Evolutionary conservation across 2,888 invertebrate genomes (phyloP), one percentile per base, ranked within the genome.

Genomic region (Mycalesis mineus): DNA sequence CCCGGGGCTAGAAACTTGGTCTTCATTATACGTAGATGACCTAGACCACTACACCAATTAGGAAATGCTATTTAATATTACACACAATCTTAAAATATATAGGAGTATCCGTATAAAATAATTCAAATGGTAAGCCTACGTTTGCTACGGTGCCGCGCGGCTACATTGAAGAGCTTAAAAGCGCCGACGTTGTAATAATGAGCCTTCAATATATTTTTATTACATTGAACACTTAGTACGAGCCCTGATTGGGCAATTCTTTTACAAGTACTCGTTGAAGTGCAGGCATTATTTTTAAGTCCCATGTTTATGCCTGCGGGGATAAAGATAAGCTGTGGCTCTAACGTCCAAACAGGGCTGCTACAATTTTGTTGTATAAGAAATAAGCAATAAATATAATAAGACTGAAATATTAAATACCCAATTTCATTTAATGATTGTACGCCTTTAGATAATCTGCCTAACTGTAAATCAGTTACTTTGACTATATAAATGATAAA

Each of bases 81-180:
- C 33, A 33, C 7, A 33, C n/a, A n/a, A n/a, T 2, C 33, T 33
- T 22, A 22, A 22, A n/a, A n/a, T 29, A 5, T 33, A 33, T 7
- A 9, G 7, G 29, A 29, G 8, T 15, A 14, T 47, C 33, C 47
- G 13, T 33, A 13, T 28, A 37, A 49, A 49, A 1, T 9, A 28
- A 8, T 9, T 7, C 11, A n/a, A n/a, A 17, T 52, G 52, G 40
- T 31, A 7, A n/a, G 6, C 52, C 52, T 52, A 52, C 52, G 14
- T 11, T 8, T 15, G 50, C 40, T 36, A 37, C 29, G 57, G 55
- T 52, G 57, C 57, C 61, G 53, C 53, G 14, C 55, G 28, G 58
- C 54, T 37, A 62, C 65, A 59, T 60, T 83, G 78, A 82, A 82
- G 82, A 73, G 70, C 72, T 82, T 80, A 78, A 83, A 80, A 73